Evolutionary conservation across 2,797 vertebrate species (phyloP), one percentile per base, ranked within the genome.

Genomic region (Sarcophilus harrisii): DNA sequence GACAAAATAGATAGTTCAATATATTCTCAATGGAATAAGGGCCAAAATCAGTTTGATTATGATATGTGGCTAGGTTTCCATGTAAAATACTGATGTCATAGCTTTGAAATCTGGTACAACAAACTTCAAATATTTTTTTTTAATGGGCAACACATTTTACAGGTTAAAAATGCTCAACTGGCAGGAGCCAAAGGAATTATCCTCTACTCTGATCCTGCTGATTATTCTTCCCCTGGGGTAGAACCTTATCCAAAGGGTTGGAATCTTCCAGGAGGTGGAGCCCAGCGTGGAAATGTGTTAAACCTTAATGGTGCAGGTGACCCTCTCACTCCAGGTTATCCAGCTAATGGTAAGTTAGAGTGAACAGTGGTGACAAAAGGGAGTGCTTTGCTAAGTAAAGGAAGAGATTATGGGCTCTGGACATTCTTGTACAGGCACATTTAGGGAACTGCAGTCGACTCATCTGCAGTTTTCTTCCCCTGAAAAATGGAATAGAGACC

Each of bases 281-380:
- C 98, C 94, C 99, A 99, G 96, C 99, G 99, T 97, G 99, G 99
- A 89, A 99, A 99, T 92, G 98, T 99, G 4, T 99, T 99, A 93
- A 99, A 99, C 96, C 98, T 99, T 93, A 99, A 99, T 30, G 99
- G 99, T 27, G 99, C 99, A 3, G 99, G 99, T 90, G 99, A 99
- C 96, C 99, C 99, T 8, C 99, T 99, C 58, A 99, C 99, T 16
- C 99, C 99, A 6, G 99, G 99, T 0, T 99, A 99, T 97, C 99
- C 99, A 3, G 99, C 99, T 11, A 99, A 99, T 98, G 99, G 99
- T 99, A 93, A 98, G 98, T 96, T 38, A 29, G 52, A 55, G 0
- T 49, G 28, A 6, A 58, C 13, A 45, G 1, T 55, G 14, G 9
- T 58, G 32, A 62, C 45, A 87, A 24, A 57, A 92, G 12, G 58